Evolutionary conservation across 2,113 vertebrate species (phyloP).

Genomic region (Progne subis): DNA sequence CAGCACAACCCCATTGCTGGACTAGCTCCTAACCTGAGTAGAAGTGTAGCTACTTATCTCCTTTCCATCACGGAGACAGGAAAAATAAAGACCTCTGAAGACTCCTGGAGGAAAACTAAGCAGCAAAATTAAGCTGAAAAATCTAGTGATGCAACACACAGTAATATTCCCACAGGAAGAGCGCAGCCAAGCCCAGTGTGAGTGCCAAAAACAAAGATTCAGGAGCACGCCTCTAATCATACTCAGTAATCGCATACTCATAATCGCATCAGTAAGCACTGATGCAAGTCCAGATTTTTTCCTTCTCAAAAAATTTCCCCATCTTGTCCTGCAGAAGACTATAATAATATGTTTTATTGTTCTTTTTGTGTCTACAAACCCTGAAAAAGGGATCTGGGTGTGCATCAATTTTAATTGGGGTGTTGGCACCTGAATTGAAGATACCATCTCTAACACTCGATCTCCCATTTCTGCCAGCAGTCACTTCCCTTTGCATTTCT

Average conservation of each 20-base stretch:
- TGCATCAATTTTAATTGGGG: background rate
- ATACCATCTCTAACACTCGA: background rate
- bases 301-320: background rate
- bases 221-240: background rate
- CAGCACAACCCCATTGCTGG: too few species aligned
- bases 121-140: background rate
- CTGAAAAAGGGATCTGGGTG: background rate
- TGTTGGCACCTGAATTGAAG: background rate
- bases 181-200: background rate
- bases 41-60: background rate
- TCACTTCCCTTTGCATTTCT: background rate
- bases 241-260: too few species aligned
- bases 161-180: background rate
- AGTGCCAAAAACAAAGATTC: background rate
- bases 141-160: background rate
- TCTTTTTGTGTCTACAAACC: background rate
- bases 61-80: background rate
- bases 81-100: background rate
- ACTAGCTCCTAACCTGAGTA: background rate
- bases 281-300: background rate
- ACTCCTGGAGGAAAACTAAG: background rate
- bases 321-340: background rate
- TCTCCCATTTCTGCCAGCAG: background rate
- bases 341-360: background rate
- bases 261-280: background rate